Evolutionary conservation across 2,888 invertebrate genomes (phyloP).

Genomic region (Thymelicus acteon): DNA sequence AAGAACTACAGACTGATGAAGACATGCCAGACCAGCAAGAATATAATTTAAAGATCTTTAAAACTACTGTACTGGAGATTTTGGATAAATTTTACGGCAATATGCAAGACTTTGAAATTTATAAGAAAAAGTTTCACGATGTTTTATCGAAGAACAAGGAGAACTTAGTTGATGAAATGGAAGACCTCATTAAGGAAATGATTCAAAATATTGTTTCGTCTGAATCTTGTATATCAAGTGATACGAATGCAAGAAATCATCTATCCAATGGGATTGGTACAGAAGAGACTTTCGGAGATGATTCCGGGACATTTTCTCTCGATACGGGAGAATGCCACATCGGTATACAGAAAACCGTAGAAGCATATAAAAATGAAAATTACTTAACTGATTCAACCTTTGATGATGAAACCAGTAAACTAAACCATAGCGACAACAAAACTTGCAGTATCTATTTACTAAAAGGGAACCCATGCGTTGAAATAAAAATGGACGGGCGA

Average conservation of each 20-base stretch:
- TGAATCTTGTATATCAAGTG: slow-evolving; percentile 51
- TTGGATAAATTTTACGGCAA: slow-evolving; percentile 68
- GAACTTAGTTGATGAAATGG: slow-evolving; percentile 66
- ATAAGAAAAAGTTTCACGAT: slow-evolving; percentile 68
- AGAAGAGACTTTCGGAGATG: not conserved
- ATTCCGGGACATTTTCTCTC: slow-evolving; percentile 5
- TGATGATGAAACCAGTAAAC: slow-evolving; percentile 50
- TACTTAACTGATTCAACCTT: slow-evolving; percentile 61
- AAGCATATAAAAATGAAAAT: slow-evolving; percentile 65
- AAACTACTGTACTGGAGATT: slow-evolving; percentile 68
- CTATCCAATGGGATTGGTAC: not conserved
- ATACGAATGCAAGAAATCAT: slow-evolving; percentile 32
- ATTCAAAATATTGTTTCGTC: slow-evolving; percentile 68
- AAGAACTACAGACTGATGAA: slow-evolving; percentile 61
- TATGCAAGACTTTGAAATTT: slow-evolving; percentile 68
- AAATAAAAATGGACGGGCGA: slow-evolving; percentile 64
- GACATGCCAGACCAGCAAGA: slow-evolving; percentile 59
- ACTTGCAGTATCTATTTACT: slow-evolving; percentile 61
- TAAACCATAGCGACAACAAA: slow-evolving; percentile 46
- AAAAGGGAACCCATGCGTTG: slow-evolving; percentile 53
- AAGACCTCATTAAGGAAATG: slow-evolving; percentile 71
- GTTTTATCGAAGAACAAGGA: slow-evolving; percentile 63
- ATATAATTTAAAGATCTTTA: slow-evolving; percentile 70
- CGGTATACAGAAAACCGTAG: slow-evolving; percentile 44
- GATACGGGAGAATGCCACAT: not conserved